A percentile compares a stretch with the other conserved stretches of the same genome.
Conservation (phyloP, 2,797 vertebrate genomes). For the Adrianichthys oophorus region DNA sequence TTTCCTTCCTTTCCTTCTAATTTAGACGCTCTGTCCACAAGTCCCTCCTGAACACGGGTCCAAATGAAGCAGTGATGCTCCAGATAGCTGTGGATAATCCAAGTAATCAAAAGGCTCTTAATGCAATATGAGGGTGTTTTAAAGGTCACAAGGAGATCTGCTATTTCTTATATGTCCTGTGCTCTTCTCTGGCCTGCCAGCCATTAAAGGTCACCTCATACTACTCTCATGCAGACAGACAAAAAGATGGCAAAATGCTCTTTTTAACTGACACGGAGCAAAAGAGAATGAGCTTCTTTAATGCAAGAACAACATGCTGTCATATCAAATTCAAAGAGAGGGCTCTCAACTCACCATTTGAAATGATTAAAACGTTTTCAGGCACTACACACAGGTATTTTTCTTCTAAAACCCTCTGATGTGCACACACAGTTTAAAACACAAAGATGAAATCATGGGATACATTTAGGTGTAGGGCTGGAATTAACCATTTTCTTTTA, state of each 20-base stretch:
- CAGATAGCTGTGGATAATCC: slow-evolving; percentile 70
- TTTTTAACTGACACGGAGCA: slow-evolving; percentile 56
- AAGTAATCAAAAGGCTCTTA: slow-evolving; percentile 73
- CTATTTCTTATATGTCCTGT: slow-evolving; percentile 71
- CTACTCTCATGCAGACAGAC: slow-evolving; percentile 59
- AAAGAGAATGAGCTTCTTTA: slow-evolving; percentile 43
- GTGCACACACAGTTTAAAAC: too few relatives aligned
- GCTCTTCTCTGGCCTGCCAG: slow-evolving; percentile 58
- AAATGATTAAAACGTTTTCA: slow-evolving; percentile 9
- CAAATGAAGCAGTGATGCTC: slow-evolving; percentile 47
- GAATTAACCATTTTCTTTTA: too few relatives aligned
- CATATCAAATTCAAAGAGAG: slow-evolving; percentile 34
- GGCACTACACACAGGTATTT: too few relatives aligned
- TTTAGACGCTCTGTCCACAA: not conserved
- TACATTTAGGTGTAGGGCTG: too few relatives aligned
- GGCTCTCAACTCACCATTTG: slow-evolving; percentile 21
- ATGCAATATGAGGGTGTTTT: slow-evolving; percentile 66
- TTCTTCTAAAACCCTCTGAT: too few relatives aligned
- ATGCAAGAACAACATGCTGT: slow-evolving; percentile 40
- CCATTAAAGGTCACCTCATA: slow-evolving; percentile 74
- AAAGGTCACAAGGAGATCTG: slow-evolving; percentile 75
- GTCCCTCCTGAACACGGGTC: slow-evolving; percentile 18
- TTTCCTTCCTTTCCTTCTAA: not conserved
- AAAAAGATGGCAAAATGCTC: slow-evolving; percentile 59
- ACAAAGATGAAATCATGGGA: too few relatives aligned